phyloP scores from a whole-genome alignment of 2,888 invertebrate species.

The Trisateles emortualis region DNA sequence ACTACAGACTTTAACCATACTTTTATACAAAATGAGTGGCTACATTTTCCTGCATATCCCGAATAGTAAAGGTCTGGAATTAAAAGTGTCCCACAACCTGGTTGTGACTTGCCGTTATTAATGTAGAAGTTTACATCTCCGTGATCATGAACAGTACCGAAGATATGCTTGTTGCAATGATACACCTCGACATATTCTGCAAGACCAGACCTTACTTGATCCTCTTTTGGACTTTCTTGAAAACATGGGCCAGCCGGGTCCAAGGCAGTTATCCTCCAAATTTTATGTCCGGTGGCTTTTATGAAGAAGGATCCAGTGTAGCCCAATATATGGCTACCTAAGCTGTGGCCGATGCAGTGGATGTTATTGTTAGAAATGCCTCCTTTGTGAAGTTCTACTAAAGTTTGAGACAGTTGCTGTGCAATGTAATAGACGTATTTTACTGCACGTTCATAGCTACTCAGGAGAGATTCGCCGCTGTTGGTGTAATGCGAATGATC shows the following conservation, averaged over 20 bases:
- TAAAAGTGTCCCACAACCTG: conserved; percentile 78
- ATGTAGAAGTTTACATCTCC: conserved; percentile 87
- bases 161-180: conserved; percentile 87
- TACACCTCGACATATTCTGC: conserved; percentile 88
- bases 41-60: conserved; percentile 73
- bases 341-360: conserved; percentile 9
- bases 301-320: not conserved
- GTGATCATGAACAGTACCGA: conserved; percentile 80
- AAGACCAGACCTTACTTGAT: conserved; percentile 83
- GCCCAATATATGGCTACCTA: not conserved
- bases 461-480: not conserved
- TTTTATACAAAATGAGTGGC: conserved; percentile 72
- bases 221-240: conserved; percentile 66
- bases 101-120: conserved; percentile 87
- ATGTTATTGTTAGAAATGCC: not conserved
- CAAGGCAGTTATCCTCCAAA: conserved; percentile 72
- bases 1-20: conserved; percentile 71
- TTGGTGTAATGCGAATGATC: not conserved
- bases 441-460: not conserved
- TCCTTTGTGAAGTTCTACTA: not conserved
- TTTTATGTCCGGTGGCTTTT: conserved; percentile 61
- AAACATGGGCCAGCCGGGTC: conserved; percentile 83
- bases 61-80: conserved; percentile 73
- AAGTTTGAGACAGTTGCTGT: conserved; percentile 1
- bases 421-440: not conserved